Base-by-base conservation (phyloP, 2,888 invertebrate species). In the Leptarthrus brevirostris region DNA sequence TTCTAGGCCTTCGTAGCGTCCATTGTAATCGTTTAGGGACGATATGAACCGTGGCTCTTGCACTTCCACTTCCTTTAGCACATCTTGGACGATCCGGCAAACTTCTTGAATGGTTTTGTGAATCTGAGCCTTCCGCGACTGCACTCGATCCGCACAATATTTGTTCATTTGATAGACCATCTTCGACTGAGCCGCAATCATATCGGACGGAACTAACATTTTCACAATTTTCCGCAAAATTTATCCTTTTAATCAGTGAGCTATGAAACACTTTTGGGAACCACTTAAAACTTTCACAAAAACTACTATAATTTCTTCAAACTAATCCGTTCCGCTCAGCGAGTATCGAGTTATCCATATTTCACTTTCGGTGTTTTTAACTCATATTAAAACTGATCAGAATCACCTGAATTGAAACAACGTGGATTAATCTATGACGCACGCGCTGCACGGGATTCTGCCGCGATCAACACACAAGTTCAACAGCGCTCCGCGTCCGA, bases 91-190 rank as follows among this genome's bases (percentile, higher is more conserved):
- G 77, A 97, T 94, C 81, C 95, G 90, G 83, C 95, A 94, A 74
- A 97, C 94, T 83, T 96, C 95, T 81, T 94, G 92, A 72, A 95
- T 93, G 18, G 94, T 94, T 84, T 96, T 96, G 79, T 93, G 91
- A 80, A 96, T 93, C 80, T 92, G 92, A 77, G 91, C 90, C 86
- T 95, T 95, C 58, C 97, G 88, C 80, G 91, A 89, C 85, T 94
- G 93, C 77, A 97, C 97, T 77, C 95, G 90, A 83, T 97, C 96
- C 79, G 93, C 93, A 87, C 94, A 95, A 86, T 94, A 97, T 86
- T 95, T 95, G 87, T 96, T 96, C 88, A 97, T 91, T 87, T 97
- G 97, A 86, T 96, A 97, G 82, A 96, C 92, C 89, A 96, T 93
- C 86, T 96, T 96, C 81, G 95, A 94, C 87, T 96, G 96, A 79